phyloP scores from a whole-genome alignment of 2,113 vertebrate species.

The Actinemys pallida region DNA sequence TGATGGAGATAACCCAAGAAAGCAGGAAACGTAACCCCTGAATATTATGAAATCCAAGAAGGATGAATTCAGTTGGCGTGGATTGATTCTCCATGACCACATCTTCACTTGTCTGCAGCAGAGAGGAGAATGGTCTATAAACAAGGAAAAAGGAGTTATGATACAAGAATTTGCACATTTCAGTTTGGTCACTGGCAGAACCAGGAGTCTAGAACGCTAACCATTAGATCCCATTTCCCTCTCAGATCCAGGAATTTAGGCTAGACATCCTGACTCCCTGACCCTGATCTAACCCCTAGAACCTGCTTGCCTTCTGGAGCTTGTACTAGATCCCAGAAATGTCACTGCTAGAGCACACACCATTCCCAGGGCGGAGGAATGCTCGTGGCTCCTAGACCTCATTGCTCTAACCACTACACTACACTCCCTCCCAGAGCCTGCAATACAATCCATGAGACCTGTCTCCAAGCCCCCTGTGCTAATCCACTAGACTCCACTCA shows the following conservation, averaged over 20 bases:
- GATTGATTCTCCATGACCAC: not conserved
- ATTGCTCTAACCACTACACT: not conserved
- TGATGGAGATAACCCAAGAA: slow-evolving; percentile 22
- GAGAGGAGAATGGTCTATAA: not conserved
- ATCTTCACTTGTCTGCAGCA: too few species aligned
- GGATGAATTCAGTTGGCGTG: slow-evolving; percentile 12
- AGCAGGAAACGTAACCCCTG: not conserved
- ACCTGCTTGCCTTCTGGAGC: not conserved
- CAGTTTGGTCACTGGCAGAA: not conserved
- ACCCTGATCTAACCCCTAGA: not conserved
- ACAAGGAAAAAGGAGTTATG: not conserved
- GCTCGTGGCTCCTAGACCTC: not conserved
- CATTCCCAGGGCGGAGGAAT: not conserved
- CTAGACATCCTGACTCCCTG: not conserved
- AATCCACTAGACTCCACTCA: not conserved
- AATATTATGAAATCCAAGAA: slow-evolving; percentile 19
- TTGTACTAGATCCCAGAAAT: not conserved
- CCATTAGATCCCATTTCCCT: not conserved
- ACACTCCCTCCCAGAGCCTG: not conserved
- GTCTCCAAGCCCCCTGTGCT: not conserved
- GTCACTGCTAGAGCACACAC: not conserved
- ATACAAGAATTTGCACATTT: not conserved
- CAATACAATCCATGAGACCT: too few species aligned
- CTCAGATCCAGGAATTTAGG: not conserved
- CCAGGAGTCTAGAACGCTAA: not conserved